A percentile compares a stretch with the other conserved stretches of the same genome.
These are phyloP conservation scores for Sycophaga agraensis DNA, from an alignment of 1,140 invertebrate genomes.

Conservation along the genomic window DNA sequence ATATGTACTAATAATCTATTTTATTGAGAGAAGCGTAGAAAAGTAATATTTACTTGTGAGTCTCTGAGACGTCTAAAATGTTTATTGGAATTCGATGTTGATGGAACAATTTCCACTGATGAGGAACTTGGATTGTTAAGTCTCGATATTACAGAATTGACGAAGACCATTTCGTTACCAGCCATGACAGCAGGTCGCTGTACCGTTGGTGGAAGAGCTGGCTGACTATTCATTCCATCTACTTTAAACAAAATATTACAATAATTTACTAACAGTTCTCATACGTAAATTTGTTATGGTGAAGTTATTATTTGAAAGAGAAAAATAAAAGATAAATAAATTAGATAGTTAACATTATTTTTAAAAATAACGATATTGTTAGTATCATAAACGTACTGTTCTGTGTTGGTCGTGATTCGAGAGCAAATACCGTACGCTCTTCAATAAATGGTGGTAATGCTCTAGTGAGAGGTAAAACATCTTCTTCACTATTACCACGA, in stretches of 20 bases:
- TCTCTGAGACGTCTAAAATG: conserved; percentile 45
- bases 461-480: conserved; percentile 41
- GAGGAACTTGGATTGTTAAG: conserved; percentile 40
- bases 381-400: conserved; percentile 41
- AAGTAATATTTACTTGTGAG: conserved; percentile 35
- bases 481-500: conserved; percentile 42
- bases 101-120: conserved; percentile 57
- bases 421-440: conserved; percentile 43
- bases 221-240: conserved; percentile 34
- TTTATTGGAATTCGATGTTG: conserved; percentile 52
- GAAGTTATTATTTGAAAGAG: neutral
- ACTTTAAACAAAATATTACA: neutral
- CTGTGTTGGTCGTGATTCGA: conserved; percentile 42
- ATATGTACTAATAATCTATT: too few relatives aligned
- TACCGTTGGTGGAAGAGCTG: conserved; percentile 52
- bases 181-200: conserved; percentile 57
- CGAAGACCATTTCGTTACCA: conserved; percentile 60
- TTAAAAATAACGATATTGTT: conserved; percentile 12
- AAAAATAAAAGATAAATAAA: neutral
- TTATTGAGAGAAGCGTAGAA: too few relatives aligned
- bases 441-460: conserved; percentile 42
- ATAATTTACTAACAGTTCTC: too few relatives aligned
- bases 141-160: conserved; percentile 40
- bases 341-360: neutral
- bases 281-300: neutral